Conservation (phyloP, 2,888 invertebrate species). For the Tetragonisca angustula region DNA sequence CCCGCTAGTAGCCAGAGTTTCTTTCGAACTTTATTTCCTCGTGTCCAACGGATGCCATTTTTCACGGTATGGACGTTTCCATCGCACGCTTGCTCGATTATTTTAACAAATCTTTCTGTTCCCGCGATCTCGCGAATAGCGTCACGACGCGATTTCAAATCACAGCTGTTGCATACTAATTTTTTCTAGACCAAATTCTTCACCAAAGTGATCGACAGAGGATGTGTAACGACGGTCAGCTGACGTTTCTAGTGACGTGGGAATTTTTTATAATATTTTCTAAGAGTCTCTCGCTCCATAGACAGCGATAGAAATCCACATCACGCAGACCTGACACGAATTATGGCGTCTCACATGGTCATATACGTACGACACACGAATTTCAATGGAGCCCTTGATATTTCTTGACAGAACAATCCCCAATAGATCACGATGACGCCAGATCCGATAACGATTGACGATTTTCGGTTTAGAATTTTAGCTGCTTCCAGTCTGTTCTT, state of each 20-base stretch:
- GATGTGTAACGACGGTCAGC: not conserved
- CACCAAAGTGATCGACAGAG: slow-evolving; percentile 21
- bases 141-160: slow-evolving; percentile 17
- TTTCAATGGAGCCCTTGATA: not conserved
- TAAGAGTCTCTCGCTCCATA: slow-evolving; percentile 58
- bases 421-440: slow-evolving; percentile 13
- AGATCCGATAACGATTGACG: slow-evolving; percentile 25
- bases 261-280: slow-evolving; percentile 70
- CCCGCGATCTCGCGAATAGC: slow-evolving; percentile 3
- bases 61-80: too few relatives aligned
- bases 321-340: slow-evolving; percentile 36
- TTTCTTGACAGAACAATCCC: slow-evolving; percentile 30
- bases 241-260: slow-evolving; percentile 24
- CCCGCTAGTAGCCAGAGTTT: not conserved
- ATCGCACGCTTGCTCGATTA: slow-evolving; percentile 14
- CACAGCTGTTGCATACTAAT: slow-evolving; percentile 19
- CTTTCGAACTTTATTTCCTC: slow-evolving; percentile 28
- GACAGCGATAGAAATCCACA: slow-evolving; percentile 44
- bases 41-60: not conserved
- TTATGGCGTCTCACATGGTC: slow-evolving; percentile 19
- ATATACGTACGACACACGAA: slow-evolving; percentile 13
- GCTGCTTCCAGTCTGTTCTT: slow-evolving; percentile 54
- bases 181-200: not conserved
- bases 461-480: slow-evolving; percentile 51
- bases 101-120: slow-evolving; percentile 23